phyloP scores from a whole-genome alignment of 2,113 vertebrate genomes.

The Siniperca chuatsi region DNA sequence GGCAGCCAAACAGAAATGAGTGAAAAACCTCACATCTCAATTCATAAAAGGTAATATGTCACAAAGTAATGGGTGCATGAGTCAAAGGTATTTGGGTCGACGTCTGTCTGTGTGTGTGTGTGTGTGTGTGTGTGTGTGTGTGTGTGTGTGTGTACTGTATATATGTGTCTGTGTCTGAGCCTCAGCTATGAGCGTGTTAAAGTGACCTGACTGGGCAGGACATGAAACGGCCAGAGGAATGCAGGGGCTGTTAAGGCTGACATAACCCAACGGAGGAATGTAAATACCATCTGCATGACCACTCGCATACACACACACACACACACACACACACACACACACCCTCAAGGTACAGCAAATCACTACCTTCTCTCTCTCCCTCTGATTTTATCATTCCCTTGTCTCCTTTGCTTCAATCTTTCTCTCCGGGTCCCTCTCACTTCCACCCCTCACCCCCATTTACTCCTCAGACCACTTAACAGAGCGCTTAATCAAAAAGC shows the following conservation, averaged over 20 bases:
- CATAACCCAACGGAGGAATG: conserved; percentile 68
- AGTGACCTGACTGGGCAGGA: conserved; percentile 71
- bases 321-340: conserved; percentile 5
- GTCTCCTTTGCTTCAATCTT: conserved; percentile 12
- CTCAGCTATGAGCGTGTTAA: conserved; percentile 1
- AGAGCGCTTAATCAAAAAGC: conserved; percentile 8
- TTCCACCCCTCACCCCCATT: not conserved
- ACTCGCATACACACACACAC: conserved; percentile 17
- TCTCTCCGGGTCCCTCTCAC: conserved; percentile 15
- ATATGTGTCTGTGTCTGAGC: not conserved
- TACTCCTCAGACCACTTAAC: conserved; percentile 29
- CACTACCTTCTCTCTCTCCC: conserved; percentile 54
- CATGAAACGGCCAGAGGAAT: conserved; percentile 60
- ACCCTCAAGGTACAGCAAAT: conserved; percentile 52
- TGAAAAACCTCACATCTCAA: conserved; percentile 8
- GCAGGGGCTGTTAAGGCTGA: conserved; percentile 59
- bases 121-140: not conserved
- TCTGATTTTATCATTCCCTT: conserved; percentile 57
- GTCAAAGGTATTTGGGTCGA: conserved; percentile 55
- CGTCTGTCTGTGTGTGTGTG: not conserved
- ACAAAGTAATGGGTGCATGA: conserved; percentile 36
- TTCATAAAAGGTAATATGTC: conserved; percentile 57
- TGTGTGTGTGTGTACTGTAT: not conserved
- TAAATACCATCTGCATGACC: conserved; percentile 75
- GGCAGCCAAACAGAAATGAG: not conserved